Base-by-base conservation (phyloP, 2,888 invertebrate genomes). In the Protodeltote pygarga region DNA sequence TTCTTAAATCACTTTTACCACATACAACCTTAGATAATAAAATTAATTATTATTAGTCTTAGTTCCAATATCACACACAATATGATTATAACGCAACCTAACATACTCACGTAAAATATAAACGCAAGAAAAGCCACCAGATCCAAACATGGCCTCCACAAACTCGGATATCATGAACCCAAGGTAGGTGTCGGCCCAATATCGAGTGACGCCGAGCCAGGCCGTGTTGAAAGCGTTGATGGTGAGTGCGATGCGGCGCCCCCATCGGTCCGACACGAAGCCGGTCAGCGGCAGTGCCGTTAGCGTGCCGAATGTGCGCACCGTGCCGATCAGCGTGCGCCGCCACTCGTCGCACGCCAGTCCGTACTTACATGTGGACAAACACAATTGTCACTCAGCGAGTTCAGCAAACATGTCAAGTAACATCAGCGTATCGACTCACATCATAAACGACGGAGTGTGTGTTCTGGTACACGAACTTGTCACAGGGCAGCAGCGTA, bases 221-320 rank as follows among this genome's bases (percentile, higher is more conserved):
- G 93, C 94, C 9, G 94, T 94, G 53, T 94, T 80, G 53, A 93
- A 80, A 55, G 94, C 92, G 48, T 93, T 93, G 58, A 93, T 71
- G 16, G 93, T 85, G 46, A 95, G 85, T 1, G 94, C 89, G 2
- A 91, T 85, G 58, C 93, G 92, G 35, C 95, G 89, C 2, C 95
- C 95, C 85, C 92, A 96, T 91, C 93, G 94, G 85, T 96, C 96
- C 0, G 96, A 95, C 28, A 96, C 77, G 64, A 92, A 93, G 24
- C 96, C 96, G 0, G 94, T 93, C 53, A 95, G 83, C 5, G 95
- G 95, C 55, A 95, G 86, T 1, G 95, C 95, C 33, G 94, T 78
- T 69, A 95, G 93, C 47, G 94, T 94, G 13, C 95, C 96, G 14
- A 94, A 60, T 35, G 94, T 95, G 51, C 95, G 94, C 6, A 95